These are phyloP conservation scores for Noctua janthina DNA, from an alignment of 2,888 invertebrate species.

Conservation along the genomic window DNA sequence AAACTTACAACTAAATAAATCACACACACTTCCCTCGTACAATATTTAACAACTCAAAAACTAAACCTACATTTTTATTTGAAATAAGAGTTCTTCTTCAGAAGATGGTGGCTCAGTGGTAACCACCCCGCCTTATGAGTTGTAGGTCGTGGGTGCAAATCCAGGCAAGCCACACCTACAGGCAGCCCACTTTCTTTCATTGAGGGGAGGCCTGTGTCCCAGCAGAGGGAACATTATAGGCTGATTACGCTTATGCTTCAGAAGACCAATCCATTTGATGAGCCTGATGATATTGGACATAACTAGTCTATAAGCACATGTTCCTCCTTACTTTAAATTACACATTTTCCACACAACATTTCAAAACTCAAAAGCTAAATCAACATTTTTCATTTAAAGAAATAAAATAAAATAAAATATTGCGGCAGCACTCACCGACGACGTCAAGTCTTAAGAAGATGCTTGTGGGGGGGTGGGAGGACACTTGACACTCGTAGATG, in stretches of 20 bases:
- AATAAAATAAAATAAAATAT: conserved; percentile 47
- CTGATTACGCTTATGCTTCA: not conserved
- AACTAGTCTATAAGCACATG: not conserved
- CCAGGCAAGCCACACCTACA: too few species aligned
- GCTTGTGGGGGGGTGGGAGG: conserved; percentile 97
- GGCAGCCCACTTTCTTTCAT: too few species aligned
- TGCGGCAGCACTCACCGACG: conserved; percentile 93
- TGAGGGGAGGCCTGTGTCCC: too few species aligned
- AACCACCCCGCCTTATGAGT: too few species aligned
- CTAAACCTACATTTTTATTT: too few species aligned
- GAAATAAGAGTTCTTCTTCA: not conserved
- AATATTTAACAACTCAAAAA: too few species aligned
- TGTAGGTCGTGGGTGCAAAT: too few species aligned
- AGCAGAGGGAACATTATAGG: too few species aligned
- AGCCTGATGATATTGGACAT: too few species aligned
- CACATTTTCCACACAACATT: not conserved
- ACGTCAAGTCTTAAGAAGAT: conserved; percentile 96
- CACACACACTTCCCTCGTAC: too few species aligned
- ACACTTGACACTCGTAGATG: conserved; percentile 97
- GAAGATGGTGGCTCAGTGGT: too few species aligned
- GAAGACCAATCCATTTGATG: not conserved
- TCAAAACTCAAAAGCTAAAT: conserved; percentile 1
- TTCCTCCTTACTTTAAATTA: not conserved
- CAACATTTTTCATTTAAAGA: conserved; percentile 29
- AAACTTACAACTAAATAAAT: too few species aligned